A percentile compares a stretch with the other conserved stretches of the same genome.
Conservation (phyloP, 2,113 vertebrate genomes). For the Scartelaos histophorus region DNA sequence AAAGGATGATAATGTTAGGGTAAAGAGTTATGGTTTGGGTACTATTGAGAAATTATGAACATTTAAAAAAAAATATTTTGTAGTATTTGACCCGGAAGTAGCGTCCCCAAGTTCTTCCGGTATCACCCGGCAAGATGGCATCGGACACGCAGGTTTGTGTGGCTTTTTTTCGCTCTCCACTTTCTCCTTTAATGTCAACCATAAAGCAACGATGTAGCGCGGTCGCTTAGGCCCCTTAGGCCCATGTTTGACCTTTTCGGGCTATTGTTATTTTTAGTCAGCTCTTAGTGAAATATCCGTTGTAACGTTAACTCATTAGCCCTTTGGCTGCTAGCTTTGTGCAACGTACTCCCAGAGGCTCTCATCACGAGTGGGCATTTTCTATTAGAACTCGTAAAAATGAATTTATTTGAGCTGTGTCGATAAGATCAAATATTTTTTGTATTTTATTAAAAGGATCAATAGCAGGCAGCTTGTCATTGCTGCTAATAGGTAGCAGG, state of each 20-base stretch:
- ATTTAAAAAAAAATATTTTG: background rate
- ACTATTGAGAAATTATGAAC: no score
- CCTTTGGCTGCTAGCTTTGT: conserved; percentile 33
- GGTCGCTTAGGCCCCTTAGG: rapidly evolving
- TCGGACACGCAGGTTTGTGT: conserved; percentile 93
- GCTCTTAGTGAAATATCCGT: background rate
- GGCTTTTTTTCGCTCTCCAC: conserved; percentile 31
- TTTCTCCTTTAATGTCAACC: background rate
- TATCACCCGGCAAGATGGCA: conserved; percentile 89
- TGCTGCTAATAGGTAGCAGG: no score
- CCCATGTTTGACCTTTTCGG: rapidly evolving
- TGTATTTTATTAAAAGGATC: background rate
- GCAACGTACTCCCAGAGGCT: conserved; percentile 49
- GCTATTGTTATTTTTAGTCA: background rate
- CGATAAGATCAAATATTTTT: background rate
- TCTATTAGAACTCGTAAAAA: background rate
- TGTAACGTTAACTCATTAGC: conserved; percentile 13
- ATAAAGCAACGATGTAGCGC: rapidly evolving
- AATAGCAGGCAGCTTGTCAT: background rate
- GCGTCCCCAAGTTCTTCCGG: conserved; percentile 76
- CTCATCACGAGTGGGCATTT: background rate
- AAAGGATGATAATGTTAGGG: no score
- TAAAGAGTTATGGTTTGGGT: no score
- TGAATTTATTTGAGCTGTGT: background rate
- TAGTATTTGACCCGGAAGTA: conserved; percentile 70